These are phyloP conservation scores for Siniperca scherzeri DNA, from an alignment of 2,797 vertebrate genomes.

Conservation along the genomic window DNA sequence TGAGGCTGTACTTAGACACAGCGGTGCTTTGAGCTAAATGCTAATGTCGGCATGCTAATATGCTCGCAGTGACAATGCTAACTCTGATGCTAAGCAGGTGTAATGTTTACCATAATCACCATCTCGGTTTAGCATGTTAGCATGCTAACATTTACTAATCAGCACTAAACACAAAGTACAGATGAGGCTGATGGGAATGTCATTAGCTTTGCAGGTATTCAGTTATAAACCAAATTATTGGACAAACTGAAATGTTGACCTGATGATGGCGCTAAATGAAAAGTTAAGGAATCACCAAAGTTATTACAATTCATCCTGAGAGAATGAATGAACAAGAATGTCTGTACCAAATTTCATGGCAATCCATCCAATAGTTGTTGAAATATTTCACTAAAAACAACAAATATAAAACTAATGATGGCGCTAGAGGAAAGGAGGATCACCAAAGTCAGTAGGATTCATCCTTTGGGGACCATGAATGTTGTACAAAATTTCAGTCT, in stretches of 20 bases:
- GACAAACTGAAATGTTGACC: not conserved
- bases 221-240: not conserved
- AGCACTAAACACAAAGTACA: not conserved
- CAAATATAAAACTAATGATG: not conserved
- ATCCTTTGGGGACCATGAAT: not conserved
- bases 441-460: not conserved
- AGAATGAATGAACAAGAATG: not conserved
- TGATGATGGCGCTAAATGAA: not conserved
- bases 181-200: not conserved
- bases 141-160: not conserved
- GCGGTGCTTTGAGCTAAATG: not conserved
- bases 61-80: not conserved
- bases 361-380: not conserved
- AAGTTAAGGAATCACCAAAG: not conserved
- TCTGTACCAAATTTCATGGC: not conserved
- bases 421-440: not conserved
- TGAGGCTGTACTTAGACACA: not conserved
- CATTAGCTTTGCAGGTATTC: not conserved
- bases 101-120: not conserved
- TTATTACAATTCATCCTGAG: constrained; percentile 3
- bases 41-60: not conserved
- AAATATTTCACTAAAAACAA: not conserved
- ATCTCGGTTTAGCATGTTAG: not conserved
- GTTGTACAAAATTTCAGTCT: not conserved
- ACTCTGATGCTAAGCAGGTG: not conserved